Evolutionary conservation across 2,888 invertebrate species (phyloP), one percentile per base, ranked within the genome.

Genomic region (Trichogramma dendrolimi): DNA sequence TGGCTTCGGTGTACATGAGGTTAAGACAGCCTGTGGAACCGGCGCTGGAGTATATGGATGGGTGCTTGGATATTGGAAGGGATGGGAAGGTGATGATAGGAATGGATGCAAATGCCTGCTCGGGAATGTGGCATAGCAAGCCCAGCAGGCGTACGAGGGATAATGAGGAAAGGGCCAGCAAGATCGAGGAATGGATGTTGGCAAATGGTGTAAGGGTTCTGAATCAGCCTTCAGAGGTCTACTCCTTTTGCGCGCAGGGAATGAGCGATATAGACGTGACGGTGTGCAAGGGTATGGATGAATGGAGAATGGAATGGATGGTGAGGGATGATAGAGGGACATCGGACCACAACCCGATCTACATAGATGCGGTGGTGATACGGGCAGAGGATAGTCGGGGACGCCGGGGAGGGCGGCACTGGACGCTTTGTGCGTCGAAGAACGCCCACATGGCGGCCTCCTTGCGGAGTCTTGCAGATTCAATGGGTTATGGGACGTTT

Each of bases 91-190:
- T 67, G 0, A 1, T 69, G 4, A n/a, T 69, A 1, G 67, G 68
- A 0, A 60, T 67, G 51, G 66, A 69, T 52, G 68, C 68, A 6
- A 69, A 70, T 49, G 67, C 68, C 0, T 56, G 53, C n/a, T 67
- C 0, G n/a, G 62, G 56, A 3, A 6, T 67, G 41, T 69, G 67
- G 65, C 44, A 60, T 44, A 66, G 66, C 46, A 60, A 60, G n/a
- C n/a, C n/a, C n/a, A n/a, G n/a, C n/a, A n/a, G n/a, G n/a, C n/a
- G n/a, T n/a, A n/a, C n/a, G n/a, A n/a, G 38, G 48, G 40, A 6
- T n/a, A 7, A n/a, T n/a, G n/a, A n/a, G n/a, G n/a, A n/a, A n/a
- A n/a, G n/a, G n/a, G n/a, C n/a, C n/a, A n/a, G n/a, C n/a, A n/a
- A n/a, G n/a, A n/a, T n/a, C n/a, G n/a, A n/a, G n/a, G n/a, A n/a